Evolutionary conservation across 2,113 vertebrate species (phyloP), one percentile per base, ranked within the genome.

Genomic region (Ondatra zibethicus): DNA sequence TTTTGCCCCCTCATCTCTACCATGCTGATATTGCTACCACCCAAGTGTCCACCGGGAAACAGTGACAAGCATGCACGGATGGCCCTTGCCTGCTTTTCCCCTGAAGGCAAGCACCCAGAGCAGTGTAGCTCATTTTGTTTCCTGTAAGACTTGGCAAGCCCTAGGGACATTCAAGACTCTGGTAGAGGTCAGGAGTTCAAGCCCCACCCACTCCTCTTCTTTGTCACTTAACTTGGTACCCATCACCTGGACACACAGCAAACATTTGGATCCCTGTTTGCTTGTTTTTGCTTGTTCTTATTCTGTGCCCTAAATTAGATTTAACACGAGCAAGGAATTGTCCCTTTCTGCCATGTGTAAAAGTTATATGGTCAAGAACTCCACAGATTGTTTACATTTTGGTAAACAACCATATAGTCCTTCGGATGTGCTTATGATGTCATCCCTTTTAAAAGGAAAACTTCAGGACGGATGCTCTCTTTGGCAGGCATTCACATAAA

Each of bases 371-470:
- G 47, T 89, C 77, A 89, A 39, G 52, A 82, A 47, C 55, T 65
- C 55, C 42, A 76, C 29, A 33, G 2, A 33, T 52, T 80, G 50
- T 96, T 94, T 88, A 87, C 23, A 65, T 89, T 82, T 95, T 89
- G 50, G n/a, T 76, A 97, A 96, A 92, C 31, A 92, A 66, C 80
- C 63, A 36, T 94, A 25, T 31, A 47, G 55, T 55, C 36, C 96
- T 94, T 94, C 36, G 81, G 52, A 89, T 78, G 81, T 77, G 39
- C 31, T 96, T 91, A 91, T 75, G 72, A 93, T 82, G 72, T 96
- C 50, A 47, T 47, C 33, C 33, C 31, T 87, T 91, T 42, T 95
- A 89, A 47, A 88, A 89, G 14, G 78, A 87, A 85, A 92, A 66
- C n/a, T 68, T 61, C 47, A 89, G 81, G 88, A 78, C 5, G 39